A percentile compares a stretch with the other conserved stretches of the same genome.
phyloP scores from a whole-genome alignment of 2,888 invertebrate genomes.

The Phaonia tiefii region DNA sequence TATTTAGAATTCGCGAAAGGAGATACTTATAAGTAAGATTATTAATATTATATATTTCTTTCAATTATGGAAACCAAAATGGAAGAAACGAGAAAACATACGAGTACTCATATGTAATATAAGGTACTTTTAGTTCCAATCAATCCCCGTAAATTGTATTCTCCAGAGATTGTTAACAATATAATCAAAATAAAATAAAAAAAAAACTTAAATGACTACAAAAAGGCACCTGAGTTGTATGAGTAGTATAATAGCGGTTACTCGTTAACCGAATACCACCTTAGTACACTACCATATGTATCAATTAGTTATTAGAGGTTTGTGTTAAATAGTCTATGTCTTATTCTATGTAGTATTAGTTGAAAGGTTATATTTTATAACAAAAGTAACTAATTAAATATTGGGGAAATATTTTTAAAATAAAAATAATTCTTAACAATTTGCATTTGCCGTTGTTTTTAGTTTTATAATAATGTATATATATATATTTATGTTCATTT shows the following conservation, averaged over 20 bases:
- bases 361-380: conserved; percentile 4
- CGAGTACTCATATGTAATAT: conserved; percentile 51
- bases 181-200: no score
- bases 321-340: conserved; percentile 13
- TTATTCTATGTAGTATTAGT: conserved; percentile 22
- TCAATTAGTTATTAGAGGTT: conserved; percentile 1
- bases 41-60: not conserved
- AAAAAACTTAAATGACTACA: conserved; percentile 76
- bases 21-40: conserved; percentile 19
- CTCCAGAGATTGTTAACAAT: conserved; percentile 31
- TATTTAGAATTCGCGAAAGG: conserved; percentile 45
- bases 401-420: not conserved
- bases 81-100: conserved; percentile 21
- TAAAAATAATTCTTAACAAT: conserved; percentile 60
- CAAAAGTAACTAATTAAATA: conserved; percentile 14
- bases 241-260: conserved; percentile 41
- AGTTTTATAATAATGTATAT: conserved; percentile 32
- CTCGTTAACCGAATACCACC: not conserved
- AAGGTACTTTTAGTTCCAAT: conserved; percentile 65
- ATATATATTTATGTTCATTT: conserved; percentile 66
- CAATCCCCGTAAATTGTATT: conserved; percentile 56
- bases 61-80: conserved; percentile 24
- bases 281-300: not conserved
- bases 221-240: conserved; percentile 79
- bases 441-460: conserved; percentile 40